Evolutionary conservation across 2,888 invertebrate genomes (phyloP).

Genomic region (Rapana venosa): DNA sequence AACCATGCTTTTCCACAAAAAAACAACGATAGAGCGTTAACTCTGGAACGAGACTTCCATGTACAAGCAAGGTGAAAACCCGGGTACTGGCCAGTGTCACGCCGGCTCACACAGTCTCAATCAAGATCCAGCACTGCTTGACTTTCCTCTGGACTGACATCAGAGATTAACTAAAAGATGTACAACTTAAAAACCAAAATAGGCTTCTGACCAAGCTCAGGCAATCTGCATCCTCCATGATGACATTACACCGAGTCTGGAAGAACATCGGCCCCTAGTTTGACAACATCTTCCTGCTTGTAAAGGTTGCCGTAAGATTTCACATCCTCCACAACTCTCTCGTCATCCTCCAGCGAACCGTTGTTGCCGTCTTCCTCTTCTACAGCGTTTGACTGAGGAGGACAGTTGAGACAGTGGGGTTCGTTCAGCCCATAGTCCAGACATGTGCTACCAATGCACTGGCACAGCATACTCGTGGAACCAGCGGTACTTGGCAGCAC

Average conservation of each 20-base stretch:
- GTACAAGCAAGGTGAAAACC: not conserved
- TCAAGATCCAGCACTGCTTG: not conserved
- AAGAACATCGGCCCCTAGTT: not conserved
- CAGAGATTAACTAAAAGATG: not conserved
- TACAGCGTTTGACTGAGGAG: constrained; percentile 20
- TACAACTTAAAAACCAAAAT: not conserved
- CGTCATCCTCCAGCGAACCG: not conserved
- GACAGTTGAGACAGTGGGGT: constrained; percentile 60
- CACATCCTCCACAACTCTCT: not conserved
- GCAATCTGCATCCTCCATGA: not conserved
- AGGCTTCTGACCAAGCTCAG: not conserved
- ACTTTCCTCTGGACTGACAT: not conserved
- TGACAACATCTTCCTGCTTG: not conserved
- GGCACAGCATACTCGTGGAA: constrained; percentile 94
- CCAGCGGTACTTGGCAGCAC: constrained; percentile 90
- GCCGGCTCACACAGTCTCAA: not conserved
- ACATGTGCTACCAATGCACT: constrained; percentile 93
- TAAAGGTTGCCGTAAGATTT: not conserved
- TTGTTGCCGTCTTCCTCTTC: not conserved
- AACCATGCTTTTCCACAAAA: too few relatives aligned
- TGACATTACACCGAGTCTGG: constrained; percentile 29
- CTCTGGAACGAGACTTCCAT: too few relatives aligned
- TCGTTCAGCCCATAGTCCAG: constrained; percentile 87
- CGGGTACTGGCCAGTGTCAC: not conserved
- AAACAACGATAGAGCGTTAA: too few relatives aligned